Evolutionary conservation across 2,797 vertebrate genomes (phyloP), one percentile per base, ranked within the genome.

Genomic region (Sebastes vulpes): DNA sequence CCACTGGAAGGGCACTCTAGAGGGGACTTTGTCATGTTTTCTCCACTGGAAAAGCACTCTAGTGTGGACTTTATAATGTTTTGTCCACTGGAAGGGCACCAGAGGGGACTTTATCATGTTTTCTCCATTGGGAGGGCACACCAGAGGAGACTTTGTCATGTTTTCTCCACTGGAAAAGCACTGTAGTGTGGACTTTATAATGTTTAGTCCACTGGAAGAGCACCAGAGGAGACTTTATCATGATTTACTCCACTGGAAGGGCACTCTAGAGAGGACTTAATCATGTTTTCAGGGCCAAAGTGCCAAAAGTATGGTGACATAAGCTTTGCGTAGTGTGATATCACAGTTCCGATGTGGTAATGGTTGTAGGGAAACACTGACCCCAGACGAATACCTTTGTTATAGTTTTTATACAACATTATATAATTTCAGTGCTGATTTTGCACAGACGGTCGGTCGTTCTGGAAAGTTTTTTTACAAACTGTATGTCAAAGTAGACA

Each of bases 1-100:
- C 32, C 32, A 35, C 11, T 38, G 35, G 35, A 38, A 38, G 0
- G 1, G 11, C 11, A 38, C 35, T 5, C 11, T 5, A 12, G 32
- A 5, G 32, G 11, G 32, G 4, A 35, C 1, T 35, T 35, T 0
- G 0, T 32, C 4, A 0, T 35, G 32, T 35, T 35, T 35, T 35
- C 2, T 35, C 32, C 11, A 35, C 1, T 35, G 32, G 32, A 35
- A 35, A 0, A 0, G 32, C 32, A 35, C 32, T 0, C 23, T 23
- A 12, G 32, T 0, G 11, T 0, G 1, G 32, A 35, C 32, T 12
- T 35, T 0, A 35, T 35, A 0, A 0, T 35, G 32, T 35, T 35
- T 35, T 35, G 0, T 35, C 11, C 32, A 35, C 11, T 35, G 4
- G 32, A 35, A 35, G 11, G 11, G 32, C 32, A 14, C 35, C 0